A percentile compares a stretch with the other conserved stretches of the same genome.
Conservation (phyloP, 2,113 vertebrate species). For the Atrichornis clamosus region DNA sequence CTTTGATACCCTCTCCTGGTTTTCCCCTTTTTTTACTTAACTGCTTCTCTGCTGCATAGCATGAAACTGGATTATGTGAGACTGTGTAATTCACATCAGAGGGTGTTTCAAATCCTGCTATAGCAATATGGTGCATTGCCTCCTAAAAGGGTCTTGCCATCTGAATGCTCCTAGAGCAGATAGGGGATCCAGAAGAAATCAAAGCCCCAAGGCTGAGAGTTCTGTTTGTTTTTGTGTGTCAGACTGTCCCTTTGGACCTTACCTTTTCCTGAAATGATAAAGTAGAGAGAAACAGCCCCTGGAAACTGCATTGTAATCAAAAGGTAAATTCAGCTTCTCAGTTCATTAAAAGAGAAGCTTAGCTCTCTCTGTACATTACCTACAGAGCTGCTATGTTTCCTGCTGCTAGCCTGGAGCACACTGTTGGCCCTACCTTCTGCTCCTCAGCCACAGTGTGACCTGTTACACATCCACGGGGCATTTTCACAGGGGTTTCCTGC, state of each 20-base stretch:
- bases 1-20: not conserved
- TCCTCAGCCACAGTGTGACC: fast-evolving
- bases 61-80: not conserved
- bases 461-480: not conserved
- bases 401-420: not conserved
- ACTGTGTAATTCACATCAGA: not conserved
- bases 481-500: not conserved
- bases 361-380: not conserved
- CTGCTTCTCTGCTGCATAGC: not conserved
- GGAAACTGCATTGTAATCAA: not conserved
- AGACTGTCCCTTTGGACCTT: not conserved
- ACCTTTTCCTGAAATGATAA: not conserved
- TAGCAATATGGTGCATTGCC: not conserved
- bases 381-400: not conserved
- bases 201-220: not conserved
- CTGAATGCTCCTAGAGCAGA: not conserved
- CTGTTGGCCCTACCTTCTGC: not conserved
- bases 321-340: not conserved
- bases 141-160: not conserved
- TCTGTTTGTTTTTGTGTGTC: not conserved
- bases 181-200: not conserved
- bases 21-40: not conserved
- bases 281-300: not conserved
- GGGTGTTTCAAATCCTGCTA: not conserved
- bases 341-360: not conserved